These are phyloP conservation scores for Halictus ligatus DNA, from an alignment of 2,888 invertebrate species.

Conservation along the genomic window DNA sequence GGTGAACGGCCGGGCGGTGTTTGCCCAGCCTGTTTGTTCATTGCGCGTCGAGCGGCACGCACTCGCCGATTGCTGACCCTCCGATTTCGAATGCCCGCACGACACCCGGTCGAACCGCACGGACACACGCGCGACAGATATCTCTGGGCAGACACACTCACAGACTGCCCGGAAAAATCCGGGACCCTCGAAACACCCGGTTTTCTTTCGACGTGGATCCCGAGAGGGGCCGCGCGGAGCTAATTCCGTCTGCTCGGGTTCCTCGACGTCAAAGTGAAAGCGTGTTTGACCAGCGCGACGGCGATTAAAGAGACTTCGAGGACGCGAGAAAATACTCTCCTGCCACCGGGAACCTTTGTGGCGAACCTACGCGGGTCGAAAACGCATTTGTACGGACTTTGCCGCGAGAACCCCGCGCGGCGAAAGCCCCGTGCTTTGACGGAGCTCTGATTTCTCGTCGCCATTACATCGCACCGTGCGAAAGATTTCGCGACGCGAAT, in stretches of 20 bases:
- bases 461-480: too few relatives aligned
- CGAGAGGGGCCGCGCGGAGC: background rate
- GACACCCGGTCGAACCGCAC: background rate
- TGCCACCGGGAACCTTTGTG: background rate
- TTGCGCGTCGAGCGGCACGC: conserved; percentile 29
- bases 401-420: background rate
- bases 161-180: background rate
- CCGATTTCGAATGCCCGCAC: background rate
- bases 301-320: conserved; percentile 6
- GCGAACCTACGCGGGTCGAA: background rate
- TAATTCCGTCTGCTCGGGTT: background rate
- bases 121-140: background rate
- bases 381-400: background rate
- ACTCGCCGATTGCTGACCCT: conserved; percentile 3
- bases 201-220: background rate
- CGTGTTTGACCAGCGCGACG: conserved; percentile 8
- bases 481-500: background rate
- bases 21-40: conserved; percentile 46
- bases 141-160: background rate
- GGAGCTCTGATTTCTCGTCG: background rate
- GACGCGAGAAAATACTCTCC: background rate
- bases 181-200: background rate
- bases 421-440: background rate
- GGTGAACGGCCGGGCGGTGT: conserved; percentile 36
- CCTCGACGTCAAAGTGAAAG: background rate